phyloP scores from a whole-genome alignment of 2,113 vertebrate species.

The Coptodon rendalli region DNA sequence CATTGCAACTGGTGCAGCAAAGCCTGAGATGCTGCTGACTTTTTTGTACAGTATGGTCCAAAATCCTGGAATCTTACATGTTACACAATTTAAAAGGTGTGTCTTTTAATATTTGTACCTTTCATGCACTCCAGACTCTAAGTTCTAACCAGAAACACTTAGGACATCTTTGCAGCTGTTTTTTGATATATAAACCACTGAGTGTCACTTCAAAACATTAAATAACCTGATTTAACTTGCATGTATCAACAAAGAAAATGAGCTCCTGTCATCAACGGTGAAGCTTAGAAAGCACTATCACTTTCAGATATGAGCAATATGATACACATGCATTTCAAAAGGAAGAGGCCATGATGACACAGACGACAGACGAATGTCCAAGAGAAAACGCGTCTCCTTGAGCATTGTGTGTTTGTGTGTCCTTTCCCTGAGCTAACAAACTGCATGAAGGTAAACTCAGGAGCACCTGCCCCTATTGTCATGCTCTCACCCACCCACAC shows the following conservation, averaged over 20 bases:
- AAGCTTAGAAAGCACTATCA: not conserved
- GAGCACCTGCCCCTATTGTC: slow-evolving; percentile 67
- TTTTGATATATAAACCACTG: not conserved
- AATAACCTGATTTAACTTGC: not conserved
- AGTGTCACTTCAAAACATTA: not conserved
- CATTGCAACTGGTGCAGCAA: not conserved
- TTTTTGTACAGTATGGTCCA: not conserved
- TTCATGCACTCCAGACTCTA: not conserved
- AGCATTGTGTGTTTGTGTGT: slow-evolving; percentile 48
- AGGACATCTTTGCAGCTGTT: not conserved
- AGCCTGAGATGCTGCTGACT: not conserved
- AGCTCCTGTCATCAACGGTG: slow-evolving; percentile 17
- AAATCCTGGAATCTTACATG: not conserved
- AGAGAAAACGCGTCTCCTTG: slow-evolving; percentile 46
- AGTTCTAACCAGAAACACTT: not conserved
- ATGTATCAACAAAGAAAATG: slow-evolving; percentile 11
- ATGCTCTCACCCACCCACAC: slow-evolving; percentile 43
- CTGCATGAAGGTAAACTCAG: slow-evolving; percentile 49
- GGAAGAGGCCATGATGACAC: slow-evolving; percentile 4
- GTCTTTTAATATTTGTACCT: not conserved
- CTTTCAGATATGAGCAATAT: slow-evolving; percentile 14
- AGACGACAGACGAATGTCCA: slow-evolving; percentile 29
- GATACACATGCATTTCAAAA: slow-evolving; percentile 25
- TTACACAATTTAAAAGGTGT: not conserved
- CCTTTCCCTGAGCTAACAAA: slow-evolving; percentile 61